phyloP scores from a whole-genome alignment of 2,888 invertebrate species.

The Erebia ligea region DNA sequence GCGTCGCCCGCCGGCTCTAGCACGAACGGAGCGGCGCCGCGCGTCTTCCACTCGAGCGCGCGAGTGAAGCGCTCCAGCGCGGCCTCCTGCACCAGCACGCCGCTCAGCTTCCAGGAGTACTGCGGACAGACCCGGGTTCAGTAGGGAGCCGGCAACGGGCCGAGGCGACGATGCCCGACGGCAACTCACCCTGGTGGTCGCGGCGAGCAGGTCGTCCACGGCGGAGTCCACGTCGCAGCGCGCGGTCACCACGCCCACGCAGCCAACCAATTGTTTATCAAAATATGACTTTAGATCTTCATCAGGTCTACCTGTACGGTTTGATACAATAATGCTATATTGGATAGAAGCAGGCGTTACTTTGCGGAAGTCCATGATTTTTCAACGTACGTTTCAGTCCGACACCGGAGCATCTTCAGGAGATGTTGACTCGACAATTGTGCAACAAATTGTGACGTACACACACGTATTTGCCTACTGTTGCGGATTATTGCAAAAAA shows the following conservation, averaged over 20 bases:
- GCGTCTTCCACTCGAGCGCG: slow-evolving; percentile 46
- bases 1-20: slow-evolving; percentile 41
- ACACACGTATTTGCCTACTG: too few species aligned
- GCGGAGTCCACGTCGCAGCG: slow-evolving; percentile 58
- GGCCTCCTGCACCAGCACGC: slow-evolving; percentile 60
- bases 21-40: slow-evolving; percentile 28
- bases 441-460: too few species aligned
- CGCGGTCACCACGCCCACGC: slow-evolving; percentile 46
- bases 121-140: slow-evolving; percentile 41
- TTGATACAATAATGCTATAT: too few species aligned
- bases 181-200: slow-evolving; percentile 25
- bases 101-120: slow-evolving; percentile 55
- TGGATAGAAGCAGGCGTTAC: too few species aligned
- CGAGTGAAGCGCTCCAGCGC: slow-evolving; percentile 52
- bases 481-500: too few species aligned
- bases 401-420: too few species aligned
- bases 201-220: slow-evolving; percentile 48
- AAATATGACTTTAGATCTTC: too few species aligned
- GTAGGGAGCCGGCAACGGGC: too few species aligned
- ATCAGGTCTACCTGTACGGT: too few species aligned
- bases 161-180: background rate
- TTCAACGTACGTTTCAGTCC: too few species aligned
- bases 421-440: too few species aligned
- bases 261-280: slow-evolving; percentile 15
- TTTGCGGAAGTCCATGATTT: too few species aligned